Evolutionary conservation across 2,797 vertebrate species (phyloP).

Genomic region (Danio albolineatus): DNA sequence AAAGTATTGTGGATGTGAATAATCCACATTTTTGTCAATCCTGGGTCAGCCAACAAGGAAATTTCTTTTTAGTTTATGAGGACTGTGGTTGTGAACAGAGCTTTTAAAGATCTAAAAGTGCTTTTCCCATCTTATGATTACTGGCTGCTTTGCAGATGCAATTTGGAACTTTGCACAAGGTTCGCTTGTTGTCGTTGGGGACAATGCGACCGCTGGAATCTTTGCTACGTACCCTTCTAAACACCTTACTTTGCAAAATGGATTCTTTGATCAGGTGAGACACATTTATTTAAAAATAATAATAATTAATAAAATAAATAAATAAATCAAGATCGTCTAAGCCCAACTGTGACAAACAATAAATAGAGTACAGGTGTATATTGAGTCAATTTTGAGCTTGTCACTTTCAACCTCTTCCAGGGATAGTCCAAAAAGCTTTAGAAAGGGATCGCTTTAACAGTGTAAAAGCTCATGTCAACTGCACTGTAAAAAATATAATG

Average conservation of each 20-base stretch:
- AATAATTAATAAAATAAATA: no score
- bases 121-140: not conserved
- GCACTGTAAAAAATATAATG: no score
- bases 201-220: conserved; percentile 87
- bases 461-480: no score
- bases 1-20: not conserved
- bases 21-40: conserved; percentile 9
- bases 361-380: no score
- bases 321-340: not conserved
- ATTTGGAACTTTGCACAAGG: conserved; percentile 79
- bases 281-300: no score
- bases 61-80: not conserved
- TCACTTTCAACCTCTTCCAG: no score
- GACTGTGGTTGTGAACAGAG: conserved; percentile 13
- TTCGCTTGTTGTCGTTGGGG: conserved; percentile 74
- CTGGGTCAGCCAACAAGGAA: conserved; percentile 1
- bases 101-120: not conserved
- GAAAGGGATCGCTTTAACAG: no score
- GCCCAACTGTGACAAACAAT: no score
- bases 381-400: no score
- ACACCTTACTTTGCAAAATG: conserved; percentile 84
- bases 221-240: conserved; percentile 88
- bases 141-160: conserved; percentile 77
- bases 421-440: no score
- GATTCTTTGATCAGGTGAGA: conserved; percentile 89